phyloP scores from a whole-genome alignment of 2,797 vertebrate species.

The Natrix natrix region DNA sequence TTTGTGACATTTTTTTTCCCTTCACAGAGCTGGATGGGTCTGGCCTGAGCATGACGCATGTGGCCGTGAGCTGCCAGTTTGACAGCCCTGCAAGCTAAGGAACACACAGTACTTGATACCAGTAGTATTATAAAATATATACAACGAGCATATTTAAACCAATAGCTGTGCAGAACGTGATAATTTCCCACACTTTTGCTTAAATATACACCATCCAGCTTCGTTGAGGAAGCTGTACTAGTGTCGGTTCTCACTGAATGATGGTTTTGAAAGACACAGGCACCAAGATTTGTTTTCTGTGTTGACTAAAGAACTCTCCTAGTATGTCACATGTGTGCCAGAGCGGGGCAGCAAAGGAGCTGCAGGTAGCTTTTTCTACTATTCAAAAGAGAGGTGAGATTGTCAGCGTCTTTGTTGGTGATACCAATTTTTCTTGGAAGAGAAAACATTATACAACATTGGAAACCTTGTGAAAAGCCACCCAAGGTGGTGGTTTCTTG shows the following conservation, averaged over 20 bases:
- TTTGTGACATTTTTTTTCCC: no score
- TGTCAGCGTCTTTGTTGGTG: not conserved
- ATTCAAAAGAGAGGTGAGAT: not conserved
- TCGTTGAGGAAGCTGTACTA: not conserved
- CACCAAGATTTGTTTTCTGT: not conserved
- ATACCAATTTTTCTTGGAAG: not conserved
- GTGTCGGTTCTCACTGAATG: not conserved
- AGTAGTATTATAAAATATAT: not conserved
- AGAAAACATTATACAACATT: not conserved
- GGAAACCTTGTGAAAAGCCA: not conserved
- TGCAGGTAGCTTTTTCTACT: not conserved
- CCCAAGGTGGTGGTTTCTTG: not conserved
- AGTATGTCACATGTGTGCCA: not conserved
- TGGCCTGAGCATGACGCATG: no score
- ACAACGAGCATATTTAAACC: not conserved
- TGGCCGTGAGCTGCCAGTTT: no score
- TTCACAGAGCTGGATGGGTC: no score
- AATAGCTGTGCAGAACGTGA: not conserved
- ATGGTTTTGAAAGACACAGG: no score
- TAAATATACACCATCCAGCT: not conserved
- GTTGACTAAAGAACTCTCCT: not conserved
- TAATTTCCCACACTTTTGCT: not conserved
- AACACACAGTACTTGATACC: not conserved
- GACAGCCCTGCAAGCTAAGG: no score
- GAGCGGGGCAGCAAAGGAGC: slow-evolving; percentile 18